These are phyloP conservation scores for Myopa tessellatipennis DNA, from an alignment of 2,888 invertebrate genomes.

Conservation along the genomic window DNA sequence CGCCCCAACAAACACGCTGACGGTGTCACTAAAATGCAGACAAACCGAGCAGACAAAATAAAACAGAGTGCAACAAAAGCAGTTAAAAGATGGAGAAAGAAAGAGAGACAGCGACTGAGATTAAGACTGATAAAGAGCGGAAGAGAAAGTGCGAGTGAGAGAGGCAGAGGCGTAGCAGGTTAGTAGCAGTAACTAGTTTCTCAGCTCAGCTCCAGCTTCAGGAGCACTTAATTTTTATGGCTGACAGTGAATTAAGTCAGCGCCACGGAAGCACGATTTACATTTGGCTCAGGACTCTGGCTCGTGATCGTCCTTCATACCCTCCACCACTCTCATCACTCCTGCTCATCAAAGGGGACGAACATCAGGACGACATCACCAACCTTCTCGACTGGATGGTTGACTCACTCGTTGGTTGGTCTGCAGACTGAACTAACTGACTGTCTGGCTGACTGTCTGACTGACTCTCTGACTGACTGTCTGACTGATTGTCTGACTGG, in stretches of 20 bases:
- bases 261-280: slow-evolving; percentile 10
- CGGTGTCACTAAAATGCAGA: slow-evolving; percentile 3
- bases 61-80: slow-evolving; percentile 1
- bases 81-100: neutral
- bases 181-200: neutral
- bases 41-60: slow-evolving; percentile 4
- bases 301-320: too few species aligned
- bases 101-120: neutral
- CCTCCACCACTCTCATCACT: too few species aligned
- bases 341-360: too few species aligned
- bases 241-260: slow-evolving; percentile 8
- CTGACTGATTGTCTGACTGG: too few species aligned
- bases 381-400: too few species aligned
- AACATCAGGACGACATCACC: too few species aligned
- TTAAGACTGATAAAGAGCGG: neutral
- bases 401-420: too few species aligned
- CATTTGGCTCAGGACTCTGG: neutral
- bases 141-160: neutral
- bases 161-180: neutral
- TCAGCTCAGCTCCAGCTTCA: neutral
- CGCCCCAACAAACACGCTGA: neutral
- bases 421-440: too few species aligned
- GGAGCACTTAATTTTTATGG: slow-evolving; percentile 32
- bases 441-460: too few species aligned
- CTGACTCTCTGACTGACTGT: too few species aligned